A percentile compares a stretch with the other conserved stretches of the same genome.
Evolutionary conservation across 2,888 invertebrate species (phyloP).

Genomic region (Subacronicta megacephala): DNA sequence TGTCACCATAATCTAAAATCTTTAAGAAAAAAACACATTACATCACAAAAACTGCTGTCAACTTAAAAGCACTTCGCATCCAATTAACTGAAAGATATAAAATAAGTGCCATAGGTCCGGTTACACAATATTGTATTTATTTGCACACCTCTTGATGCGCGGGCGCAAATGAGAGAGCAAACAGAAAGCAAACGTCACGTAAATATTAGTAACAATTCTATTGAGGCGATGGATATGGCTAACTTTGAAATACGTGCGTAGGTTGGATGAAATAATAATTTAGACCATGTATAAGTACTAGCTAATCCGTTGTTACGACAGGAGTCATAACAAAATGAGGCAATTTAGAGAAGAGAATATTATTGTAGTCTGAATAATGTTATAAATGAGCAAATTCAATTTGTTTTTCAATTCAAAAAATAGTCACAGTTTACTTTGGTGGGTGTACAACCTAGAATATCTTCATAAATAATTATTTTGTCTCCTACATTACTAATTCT

Average conservation of each 20-base stretch:
- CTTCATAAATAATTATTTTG: too few species aligned
- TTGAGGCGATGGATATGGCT: neutral
- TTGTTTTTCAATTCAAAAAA: too few species aligned
- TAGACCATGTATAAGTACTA: too few species aligned
- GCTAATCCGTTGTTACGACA: too few species aligned
- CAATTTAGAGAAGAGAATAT: too few species aligned
- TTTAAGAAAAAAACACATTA: constrained; percentile 6
- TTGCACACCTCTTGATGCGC: constrained; percentile 29
- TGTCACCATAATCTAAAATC: constrained; percentile 3
- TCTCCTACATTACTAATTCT: too few species aligned
- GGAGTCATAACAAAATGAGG: too few species aligned
- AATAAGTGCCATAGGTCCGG: constrained; percentile 10
- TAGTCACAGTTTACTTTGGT: too few species aligned
- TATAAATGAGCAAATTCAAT: too few species aligned
- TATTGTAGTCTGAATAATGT: too few species aligned
- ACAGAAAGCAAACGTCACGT: constrained; percentile 22
- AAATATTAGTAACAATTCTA: constrained; percentile 3
- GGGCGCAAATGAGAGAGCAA: constrained; percentile 19
- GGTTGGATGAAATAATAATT: neutral
- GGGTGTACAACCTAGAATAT: too few species aligned
- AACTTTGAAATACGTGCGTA: neutral
- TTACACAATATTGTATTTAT: constrained; percentile 27
- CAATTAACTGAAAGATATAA: constrained; percentile 56
- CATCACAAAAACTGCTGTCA: constrained; percentile 14
- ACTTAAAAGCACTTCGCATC: constrained; percentile 50